Conservation (phyloP, 2,113 vertebrate species). For the Festucalex cinctus region DNA sequence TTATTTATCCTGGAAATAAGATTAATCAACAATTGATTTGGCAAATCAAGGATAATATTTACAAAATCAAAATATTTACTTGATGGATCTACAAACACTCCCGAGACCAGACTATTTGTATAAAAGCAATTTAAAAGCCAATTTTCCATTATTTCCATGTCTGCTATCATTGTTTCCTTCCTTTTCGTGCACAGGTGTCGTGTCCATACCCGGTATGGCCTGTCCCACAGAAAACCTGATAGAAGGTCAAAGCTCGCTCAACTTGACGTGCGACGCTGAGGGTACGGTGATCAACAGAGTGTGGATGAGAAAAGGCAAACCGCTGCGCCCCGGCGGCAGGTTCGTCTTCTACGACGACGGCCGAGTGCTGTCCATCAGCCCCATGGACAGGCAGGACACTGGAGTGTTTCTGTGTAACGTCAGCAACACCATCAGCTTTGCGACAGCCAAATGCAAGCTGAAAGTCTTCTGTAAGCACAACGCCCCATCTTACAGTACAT, state of each 20-base stretch:
- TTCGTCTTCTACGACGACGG: conserved; percentile 23
- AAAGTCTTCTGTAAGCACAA: conserved; percentile 34
- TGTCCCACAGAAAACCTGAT: conserved; percentile 22
- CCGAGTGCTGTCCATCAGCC: conserved; percentile 33
- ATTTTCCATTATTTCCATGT: neutral
- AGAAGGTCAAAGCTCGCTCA: conserved; percentile 26
- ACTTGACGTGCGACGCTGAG: conserved; percentile 21
- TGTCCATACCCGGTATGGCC: conserved; percentile 15
- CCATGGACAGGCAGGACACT: conserved; percentile 16
- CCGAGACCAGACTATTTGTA: neutral
- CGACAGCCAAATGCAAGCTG: conserved; percentile 13
- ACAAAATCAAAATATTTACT: too few relatives aligned
- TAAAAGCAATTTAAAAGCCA: neutral
- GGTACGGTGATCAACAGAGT: neutral
- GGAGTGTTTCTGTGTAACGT: conserved; percentile 30
- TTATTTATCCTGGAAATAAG: too few relatives aligned
- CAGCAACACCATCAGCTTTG: conserved; percentile 26
- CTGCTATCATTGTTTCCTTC: too few relatives aligned
- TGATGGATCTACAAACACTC: neutral
- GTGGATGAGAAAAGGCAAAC: conserved; percentile 32
- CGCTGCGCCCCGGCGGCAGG: conserved; percentile 12
- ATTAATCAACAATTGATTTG: too few relatives aligned
- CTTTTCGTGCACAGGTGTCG: conserved; percentile 4
- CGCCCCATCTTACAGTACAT: neutral
- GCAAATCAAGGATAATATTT: too few relatives aligned